Conservation (phyloP, 2,113 vertebrate genomes). For the Pachypanchax playfairii region DNA sequence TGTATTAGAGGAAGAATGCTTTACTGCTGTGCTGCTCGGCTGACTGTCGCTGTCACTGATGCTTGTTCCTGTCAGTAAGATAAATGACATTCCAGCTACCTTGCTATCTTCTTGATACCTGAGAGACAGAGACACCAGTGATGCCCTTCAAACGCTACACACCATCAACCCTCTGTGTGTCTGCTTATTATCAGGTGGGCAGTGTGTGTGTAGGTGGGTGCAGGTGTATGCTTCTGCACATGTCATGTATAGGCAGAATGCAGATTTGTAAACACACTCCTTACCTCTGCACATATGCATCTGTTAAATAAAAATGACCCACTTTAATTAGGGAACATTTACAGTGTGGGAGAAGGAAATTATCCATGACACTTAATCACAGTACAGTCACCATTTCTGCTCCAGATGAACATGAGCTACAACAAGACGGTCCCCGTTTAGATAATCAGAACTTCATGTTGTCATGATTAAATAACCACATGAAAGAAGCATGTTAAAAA, state of each 20-base stretch:
- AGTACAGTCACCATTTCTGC: neutral
- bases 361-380: constrained; percentile 1
- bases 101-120: constrained; percentile 65
- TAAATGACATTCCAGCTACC: constrained; percentile 63
- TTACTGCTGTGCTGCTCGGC: constrained; percentile 39
- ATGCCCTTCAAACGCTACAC: constrained; percentile 70
- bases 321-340: constrained; percentile 17
- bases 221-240: constrained; percentile 14
- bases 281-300: constrained; percentile 1
- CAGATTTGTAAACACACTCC: constrained; percentile 10
- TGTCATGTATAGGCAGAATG: constrained; percentile 4
- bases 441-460: neutral
- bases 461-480: neutral
- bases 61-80: constrained; percentile 74
- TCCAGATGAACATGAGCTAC: neutral
- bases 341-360: neutral
- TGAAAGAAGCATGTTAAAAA: neutral
- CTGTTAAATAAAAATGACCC: neutral
- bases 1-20: constrained; percentile 11
- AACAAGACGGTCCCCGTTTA: neutral
- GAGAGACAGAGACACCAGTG: constrained; percentile 60
- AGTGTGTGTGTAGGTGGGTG: constrained; percentile 13
- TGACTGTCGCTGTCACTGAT: constrained; percentile 65
- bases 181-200: constrained; percentile 37
- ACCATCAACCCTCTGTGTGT: constrained; percentile 40